Evolutionary conservation across 2,888 invertebrate genomes (phyloP), one percentile per base, ranked within the genome.

Genomic region (Mechanitis mazaeus): DNA sequence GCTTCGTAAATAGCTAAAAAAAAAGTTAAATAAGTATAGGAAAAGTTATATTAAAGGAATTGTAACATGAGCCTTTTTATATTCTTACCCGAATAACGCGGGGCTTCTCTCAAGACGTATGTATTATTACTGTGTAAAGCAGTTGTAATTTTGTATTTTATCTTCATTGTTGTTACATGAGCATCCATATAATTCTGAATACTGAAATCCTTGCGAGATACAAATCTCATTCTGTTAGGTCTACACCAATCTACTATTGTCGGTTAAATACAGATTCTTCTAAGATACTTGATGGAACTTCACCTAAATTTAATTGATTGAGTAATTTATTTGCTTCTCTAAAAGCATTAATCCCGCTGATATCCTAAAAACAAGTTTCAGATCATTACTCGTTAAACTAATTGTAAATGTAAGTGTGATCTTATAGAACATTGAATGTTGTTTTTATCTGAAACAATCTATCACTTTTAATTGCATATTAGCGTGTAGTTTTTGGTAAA

Each of bases 1-100:
- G 91, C 92, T 75, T 92, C 92, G 69, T 91, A 90, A 56, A 91
- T 74, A 55, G 91, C 91, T 82, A 86, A 65, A 81, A 84, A 61
- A 71, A 71, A 57, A 57, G 60, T 57, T 38, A 31, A 66, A 61
- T 42, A 47, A 33, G 31, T 31, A 38, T 59, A 56, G 50, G 61
- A 54, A 38, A 31, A 42, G 38, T 33, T 50, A 45, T 45, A n/a
- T 4, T 50, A 54, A 46, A 55, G 55, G 53, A 31, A 33, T 33
- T 6, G 31, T 12, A 9, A 33, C 12, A 42, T 56, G 31, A 7
- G 33, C 42, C 3, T 55, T 55, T 53, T 12, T 45, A 46, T 54
- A 20, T 45, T 58, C 9, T 78, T 79, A 91, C 91, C 90, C 63
- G 91, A 91, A 69, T 83, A 87, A 55, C 91, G 81, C 28, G 87